Evolutionary conservation across 2,797 vertebrate genomes (phyloP).

Genomic region (Prunella strophiata): DNA sequence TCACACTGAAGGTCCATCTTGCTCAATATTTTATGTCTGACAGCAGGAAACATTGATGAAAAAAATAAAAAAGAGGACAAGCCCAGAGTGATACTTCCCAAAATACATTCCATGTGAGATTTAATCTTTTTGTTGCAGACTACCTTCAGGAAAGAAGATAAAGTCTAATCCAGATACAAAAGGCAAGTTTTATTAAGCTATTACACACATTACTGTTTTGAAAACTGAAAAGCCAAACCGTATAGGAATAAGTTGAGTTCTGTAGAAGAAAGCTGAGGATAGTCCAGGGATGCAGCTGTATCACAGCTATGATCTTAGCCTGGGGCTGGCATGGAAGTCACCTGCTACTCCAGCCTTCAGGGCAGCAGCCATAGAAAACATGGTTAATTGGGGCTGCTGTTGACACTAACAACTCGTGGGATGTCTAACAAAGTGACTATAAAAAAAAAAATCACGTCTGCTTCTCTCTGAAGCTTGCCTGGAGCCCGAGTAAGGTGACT

Average conservation of each 20-base stretch:
- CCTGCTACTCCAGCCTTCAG: not conserved
- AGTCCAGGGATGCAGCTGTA: not conserved
- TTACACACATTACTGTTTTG: not conserved
- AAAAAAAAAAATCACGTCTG: not conserved
- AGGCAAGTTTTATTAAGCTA: not conserved
- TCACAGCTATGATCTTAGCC: not conserved
- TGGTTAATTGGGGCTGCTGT: not conserved
- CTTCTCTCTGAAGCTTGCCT: not conserved
- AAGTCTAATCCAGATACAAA: not conserved
- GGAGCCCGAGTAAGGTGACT: not conserved
- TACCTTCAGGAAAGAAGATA: not conserved
- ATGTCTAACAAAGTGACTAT: not conserved
- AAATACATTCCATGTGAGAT: not conserved
- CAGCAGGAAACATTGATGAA: not conserved
- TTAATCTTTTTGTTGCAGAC: not conserved
- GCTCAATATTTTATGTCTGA: not conserved
- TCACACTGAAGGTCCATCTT: not conserved
- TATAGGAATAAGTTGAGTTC: not conserved
- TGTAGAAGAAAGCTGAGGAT: not conserved
- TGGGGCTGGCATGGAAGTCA: not conserved
- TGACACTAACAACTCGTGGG: not conserved
- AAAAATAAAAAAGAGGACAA: not conserved
- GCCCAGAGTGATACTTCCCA: not conserved
- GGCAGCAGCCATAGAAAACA: not conserved
- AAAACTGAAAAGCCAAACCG: not conserved